Conservation (phyloP, 2,888 invertebrate species). For the Morpho achilles region DNA sequence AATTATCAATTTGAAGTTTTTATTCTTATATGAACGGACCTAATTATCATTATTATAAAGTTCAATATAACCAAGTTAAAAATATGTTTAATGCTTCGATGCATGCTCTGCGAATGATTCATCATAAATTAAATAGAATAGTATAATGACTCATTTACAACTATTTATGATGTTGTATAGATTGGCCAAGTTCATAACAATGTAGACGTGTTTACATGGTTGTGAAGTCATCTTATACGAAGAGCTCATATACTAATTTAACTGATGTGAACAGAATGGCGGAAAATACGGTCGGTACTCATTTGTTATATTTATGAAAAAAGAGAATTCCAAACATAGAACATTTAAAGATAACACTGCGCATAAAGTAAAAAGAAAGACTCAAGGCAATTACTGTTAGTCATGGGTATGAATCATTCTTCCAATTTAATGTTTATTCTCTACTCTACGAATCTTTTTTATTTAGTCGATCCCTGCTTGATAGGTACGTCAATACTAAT, state of each 20-base stretch:
- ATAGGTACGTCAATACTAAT: no score
- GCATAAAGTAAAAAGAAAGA: no score
- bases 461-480: no score
- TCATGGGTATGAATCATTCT: no score
- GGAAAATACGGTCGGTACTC: no score
- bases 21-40: not conserved
- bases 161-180: constrained; percentile 6
- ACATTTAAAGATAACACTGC: no score
- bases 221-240: not conserved
- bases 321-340: no score
- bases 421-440: no score
- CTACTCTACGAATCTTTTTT: no score
- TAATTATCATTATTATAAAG: constrained; percentile 4
- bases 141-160: constrained; percentile 23
- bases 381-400: no score
- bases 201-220: not conserved
- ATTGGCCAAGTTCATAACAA: constrained; percentile 5
- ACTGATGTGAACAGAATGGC: not conserved
- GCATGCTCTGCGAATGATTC: constrained; percentile 19
- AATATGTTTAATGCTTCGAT: constrained; percentile 13
- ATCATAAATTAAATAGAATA: constrained; percentile 17
- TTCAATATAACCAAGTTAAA: constrained; percentile 1
- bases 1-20: no score
- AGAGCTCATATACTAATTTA: no score
- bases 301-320: not conserved